Percentiles rank a stretch among this genome's conserved stretches.
phyloP scores from a whole-genome alignment of 2,888 invertebrate species.

The Gisinianus flammeolus region DNA sequence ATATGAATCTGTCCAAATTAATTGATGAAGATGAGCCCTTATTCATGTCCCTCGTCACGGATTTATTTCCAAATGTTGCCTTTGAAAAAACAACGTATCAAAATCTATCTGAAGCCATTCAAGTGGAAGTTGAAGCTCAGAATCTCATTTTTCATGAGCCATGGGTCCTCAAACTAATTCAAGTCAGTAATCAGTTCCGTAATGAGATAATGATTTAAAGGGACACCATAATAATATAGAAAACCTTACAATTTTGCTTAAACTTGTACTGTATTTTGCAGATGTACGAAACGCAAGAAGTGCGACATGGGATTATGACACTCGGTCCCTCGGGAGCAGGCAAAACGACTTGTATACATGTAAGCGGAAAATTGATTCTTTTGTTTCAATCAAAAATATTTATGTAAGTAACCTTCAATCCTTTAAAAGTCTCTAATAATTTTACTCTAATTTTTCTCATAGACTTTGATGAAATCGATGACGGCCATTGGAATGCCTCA shows the following conservation, averaged over 20 bases:
- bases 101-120: conserved; percentile 86
- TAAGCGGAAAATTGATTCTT: no score
- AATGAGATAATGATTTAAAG: no score
- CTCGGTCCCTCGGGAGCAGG: conserved; percentile 94
- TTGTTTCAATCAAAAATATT: no score
- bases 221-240: background rate
- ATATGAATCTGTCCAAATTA: conserved; percentile 96
- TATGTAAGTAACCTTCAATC: no score
- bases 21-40: conserved; percentile 96
- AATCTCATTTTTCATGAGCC: conserved; percentile 90
- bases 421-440: no score
- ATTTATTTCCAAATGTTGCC: conserved; percentile 92
- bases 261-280: conserved; percentile 61
- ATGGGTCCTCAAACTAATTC: conserved; percentile 93
- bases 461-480: conserved; percentile 87
- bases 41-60: conserved; percentile 94
- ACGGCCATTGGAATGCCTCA: conserved; percentile 84
- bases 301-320: conserved; percentile 95
- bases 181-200: no score
- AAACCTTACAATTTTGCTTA: background rate
- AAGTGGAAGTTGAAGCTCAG: conserved; percentile 78
- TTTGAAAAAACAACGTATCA: conserved; percentile 90
- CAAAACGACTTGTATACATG: conserved; percentile 89
- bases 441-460: no score
- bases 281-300: conserved; percentile 93